Base-by-base conservation (phyloP, 2,888 invertebrate species). In the Catocala nupta region DNA sequence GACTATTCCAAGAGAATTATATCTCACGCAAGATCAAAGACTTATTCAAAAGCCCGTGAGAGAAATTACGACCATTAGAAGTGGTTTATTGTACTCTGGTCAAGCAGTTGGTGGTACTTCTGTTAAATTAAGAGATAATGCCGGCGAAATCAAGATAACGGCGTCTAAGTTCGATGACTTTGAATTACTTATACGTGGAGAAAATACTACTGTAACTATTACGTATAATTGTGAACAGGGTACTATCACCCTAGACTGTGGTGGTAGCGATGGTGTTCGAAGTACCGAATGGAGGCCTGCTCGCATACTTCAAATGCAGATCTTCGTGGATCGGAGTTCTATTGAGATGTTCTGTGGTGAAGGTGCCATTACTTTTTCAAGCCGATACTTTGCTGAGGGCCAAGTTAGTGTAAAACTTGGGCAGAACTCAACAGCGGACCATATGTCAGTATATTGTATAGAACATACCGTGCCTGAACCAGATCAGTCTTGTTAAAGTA, bases 341-440 rank as follows among this genome's bases (percentile, higher is more conserved):
- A 73, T 91, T 9, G 92, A 92, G 66, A 3, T 86, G 5, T 89
- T 91, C 50, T 81, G 81, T 59, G 90, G 88, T 0, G 63, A 78
- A 0, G 92, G 91, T n/a, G 89, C 89, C 58, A 81, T 83, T 0
- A 88, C 89, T 0, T 85, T 92, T 34, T 86, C 90, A 0, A 91
- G 90, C 59, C 77, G 92, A 65, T 87, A 78, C 61, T 92, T 90
- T 74, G 88, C 87, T 0, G 47, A 68, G 9, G 80, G 81, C 0
- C 63, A 69, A 0, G 65, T 88, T 2, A 70, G 34, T 4, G 66
- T 88, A 0, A 76, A 79, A 7, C 5, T 89, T 10, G 83, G 74
- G 55, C 79, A 25, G 25, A 25, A 25, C 4, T 25, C 0, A 0
- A 63, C 1, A 7, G 82, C 67, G 11, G 47, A 79, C 0, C 48